Evolutionary conservation across 2,888 invertebrate genomes (phyloP), one percentile per base, ranked within the genome.

Genomic region (Maniola hyperantus): DNA sequence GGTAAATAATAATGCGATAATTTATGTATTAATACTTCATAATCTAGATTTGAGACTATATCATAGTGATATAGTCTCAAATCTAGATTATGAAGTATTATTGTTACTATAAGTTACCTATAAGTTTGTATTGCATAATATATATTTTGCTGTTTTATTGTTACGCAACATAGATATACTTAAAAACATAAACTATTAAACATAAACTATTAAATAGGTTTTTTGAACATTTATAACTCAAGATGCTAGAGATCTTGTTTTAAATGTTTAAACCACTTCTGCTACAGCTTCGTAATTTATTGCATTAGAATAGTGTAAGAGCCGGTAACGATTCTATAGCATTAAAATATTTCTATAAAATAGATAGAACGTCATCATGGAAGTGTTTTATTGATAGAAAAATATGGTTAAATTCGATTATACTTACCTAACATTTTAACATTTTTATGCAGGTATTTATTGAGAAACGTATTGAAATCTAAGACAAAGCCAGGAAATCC

Each of bases 201-300:
- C n/a, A n/a, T n/a, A n/a, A n/a, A 18, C 8, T 51, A 33, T 36
- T 11, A 36, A 18, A 7, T 13, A 60, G 15, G 64, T 11, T 46
- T 57, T 20, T 59, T 26, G 59, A 33, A 46, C 46, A 46, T n/a
- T n/a, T 26, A 42, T 34, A 42, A 20, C 46, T 46, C 34, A 18
- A 58, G 50, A 48, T 20, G 48, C 26, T 50, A 5, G 50, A 18
- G 39, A 48, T 50, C 15, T 34, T 36, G 48, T 44, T 44, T 46
- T 44, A 15, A 36, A 42, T 54, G 34, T 36, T 54, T 54, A 15
- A 51, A 54, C 39, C 20, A 46, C 34, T 54, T 54, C 34, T 62
- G 13, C 50, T 42, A 58, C 51, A 34, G 53, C 50, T 36, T 8
- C 39, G 44, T 62, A 67, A 69, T 69, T 65, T 69, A 69, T 69